Evolutionary conservation across 2,113 vertebrate species (phyloP), one percentile per base, ranked within the genome.

Genomic region (Lycocorax pyrrhopterus): DNA sequence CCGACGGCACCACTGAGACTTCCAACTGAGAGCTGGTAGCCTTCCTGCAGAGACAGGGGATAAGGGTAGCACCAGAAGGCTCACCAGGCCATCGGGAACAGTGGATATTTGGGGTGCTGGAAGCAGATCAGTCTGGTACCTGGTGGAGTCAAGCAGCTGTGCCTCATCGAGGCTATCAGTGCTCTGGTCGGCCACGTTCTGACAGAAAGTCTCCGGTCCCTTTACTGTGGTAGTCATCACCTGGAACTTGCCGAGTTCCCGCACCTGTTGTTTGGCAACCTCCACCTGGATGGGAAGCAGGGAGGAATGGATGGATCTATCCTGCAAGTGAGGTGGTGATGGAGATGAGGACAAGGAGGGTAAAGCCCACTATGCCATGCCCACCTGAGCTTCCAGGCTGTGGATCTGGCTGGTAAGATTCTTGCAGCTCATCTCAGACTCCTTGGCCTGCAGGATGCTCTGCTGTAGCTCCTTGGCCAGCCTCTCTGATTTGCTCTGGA

Each of bases 331-430:
- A 84, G 52, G 23, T 2, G 3, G 63, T 12, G 9, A 7, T 1
- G 2, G 5, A 22, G 29, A 5, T 0, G 0, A 49, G 15, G 37
- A 71, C 16, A 17, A 29, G 8, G 18, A 64, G 18, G 25, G 3
- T 4, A 9, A 60, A 26, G 22, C 22, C 33, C 2, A 5, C 14
- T 14, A 11, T 4, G 5, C 15, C 26, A 5, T 49, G 19, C 98
- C 35, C 72, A 99, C 99, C 98, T 99, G 98, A 9, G 98, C 97
- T 97, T 99, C 98, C 94, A 99, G 95, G 87, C 96, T 98, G 76
- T 94, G 96, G 76, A 99, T 97, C 53, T 96, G 98, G 60, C 87
- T 95, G 21, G 87, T 88, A 35, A 99, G 98, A 35, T 81, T 97
- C 84, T 98, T 98, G 92, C 97, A 98, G 87, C 81, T 92, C 68